Conservation (phyloP, 2,888 invertebrate genomes). For the Ethmia dodecea region DNA sequence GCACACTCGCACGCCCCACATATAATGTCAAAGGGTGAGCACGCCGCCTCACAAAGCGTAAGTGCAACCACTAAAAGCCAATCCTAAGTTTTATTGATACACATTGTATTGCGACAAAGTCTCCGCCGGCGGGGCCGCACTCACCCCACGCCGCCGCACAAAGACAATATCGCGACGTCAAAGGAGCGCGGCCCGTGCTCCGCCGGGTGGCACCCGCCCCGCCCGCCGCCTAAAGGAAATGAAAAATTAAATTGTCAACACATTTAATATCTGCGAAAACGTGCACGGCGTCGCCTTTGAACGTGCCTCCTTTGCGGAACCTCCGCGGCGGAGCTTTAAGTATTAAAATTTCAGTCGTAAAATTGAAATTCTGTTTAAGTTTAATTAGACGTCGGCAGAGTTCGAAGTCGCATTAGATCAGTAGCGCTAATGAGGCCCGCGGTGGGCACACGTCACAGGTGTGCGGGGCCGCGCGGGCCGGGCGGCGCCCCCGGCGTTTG, state of each 20-base stretch:
- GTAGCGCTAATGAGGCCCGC: conserved; percentile 73
- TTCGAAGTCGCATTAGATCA: conserved; percentile 73
- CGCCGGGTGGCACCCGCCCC: conserved; percentile 34
- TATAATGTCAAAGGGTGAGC: conserved; percentile 77
- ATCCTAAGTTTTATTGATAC: conserved; percentile 79
- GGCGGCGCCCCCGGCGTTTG: conserved; percentile 58
- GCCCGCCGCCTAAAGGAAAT: conserved; percentile 71
- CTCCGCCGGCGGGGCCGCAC: conserved; percentile 68
- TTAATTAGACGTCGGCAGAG: conserved; percentile 68
- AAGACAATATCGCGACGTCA: conserved; percentile 79
- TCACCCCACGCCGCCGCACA: conserved; percentile 71
- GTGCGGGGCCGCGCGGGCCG: conserved; percentile 30
- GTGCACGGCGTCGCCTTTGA: conserved; percentile 74
- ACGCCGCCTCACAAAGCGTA: conserved; percentile 74
- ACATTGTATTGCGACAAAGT: conserved; percentile 79
- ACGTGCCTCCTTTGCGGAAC: conserved; percentile 63
- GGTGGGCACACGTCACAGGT: conserved; percentile 69
- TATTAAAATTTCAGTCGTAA: conserved; percentile 72
- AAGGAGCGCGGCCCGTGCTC: conserved; percentile 61
- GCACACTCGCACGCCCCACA: conserved; percentile 42
- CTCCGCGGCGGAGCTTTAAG: conserved; percentile 65
- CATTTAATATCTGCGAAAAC: conserved; percentile 78
- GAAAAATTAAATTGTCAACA: conserved; percentile 79
- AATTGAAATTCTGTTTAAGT: conserved; percentile 74
- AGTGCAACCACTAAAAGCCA: conserved; percentile 79